Base-by-base conservation (phyloP, 2,888 invertebrate species). In the Leptura quadrifasciata region DNA sequence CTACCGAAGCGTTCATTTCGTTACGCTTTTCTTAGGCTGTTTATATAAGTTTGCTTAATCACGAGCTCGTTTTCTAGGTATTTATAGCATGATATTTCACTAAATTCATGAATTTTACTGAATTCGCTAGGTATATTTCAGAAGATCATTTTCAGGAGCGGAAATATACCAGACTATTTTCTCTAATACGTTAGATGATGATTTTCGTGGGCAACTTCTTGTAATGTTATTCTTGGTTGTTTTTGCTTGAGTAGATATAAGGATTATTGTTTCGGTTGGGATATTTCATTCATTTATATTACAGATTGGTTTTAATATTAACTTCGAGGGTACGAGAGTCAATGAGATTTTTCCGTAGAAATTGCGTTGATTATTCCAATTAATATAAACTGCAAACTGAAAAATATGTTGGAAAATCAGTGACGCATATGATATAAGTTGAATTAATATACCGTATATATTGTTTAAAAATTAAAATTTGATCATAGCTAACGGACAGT, bases 1-100 rank as follows among this genome's bases (percentile, higher is more conserved):
- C 86, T 86, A 89, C 86, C 88, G 87, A 87, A 87, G 88, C 89
- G 88, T 85, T 83, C 84, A 84, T 82, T 85, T 86, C 87, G 86
- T 86, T 87, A 85, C 87, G 83, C 83, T 82, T 85, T 85, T 85
- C 85, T 87, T 85, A 83, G 85, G 84, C 82, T 81, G 86, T 85
- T 85, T 86, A 82, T 85, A 84, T 84, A 87, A 86, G 84, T 87
- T 87, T 85, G 86, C 85, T 87, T 87, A 87, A 87, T 87, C 86
- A 86, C 84, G 84, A 83, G 78, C 81, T 80, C 85, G 83, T 84
- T 85, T 84, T 85, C 84, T 84, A 84, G 83, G 85, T 84, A 85
- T 86, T 85, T 85, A 85, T 86, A 84, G 84, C 84, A 77, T 80
- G 82, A 83, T 84, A 82, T 83, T 83, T 82, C 79, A 77, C 78